Percentiles rank a stretch among this genome's conserved stretches.
phyloP scores from a whole-genome alignment of 2,797 vertebrate species.

The Tragopan temminckii region DNA sequence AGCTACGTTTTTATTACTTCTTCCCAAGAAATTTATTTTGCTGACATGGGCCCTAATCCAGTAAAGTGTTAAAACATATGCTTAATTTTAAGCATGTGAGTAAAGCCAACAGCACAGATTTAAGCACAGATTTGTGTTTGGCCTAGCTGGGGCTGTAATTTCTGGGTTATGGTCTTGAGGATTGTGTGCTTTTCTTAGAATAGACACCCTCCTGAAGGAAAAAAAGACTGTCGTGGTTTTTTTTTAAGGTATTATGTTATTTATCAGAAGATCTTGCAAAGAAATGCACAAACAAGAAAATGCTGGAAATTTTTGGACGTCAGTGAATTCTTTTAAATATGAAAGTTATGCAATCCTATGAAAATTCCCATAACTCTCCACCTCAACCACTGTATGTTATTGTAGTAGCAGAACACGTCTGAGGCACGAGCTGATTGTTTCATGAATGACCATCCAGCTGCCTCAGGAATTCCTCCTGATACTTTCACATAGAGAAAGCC shows the following conservation, averaged over 20 bases:
- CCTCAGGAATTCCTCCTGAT: not conserved
- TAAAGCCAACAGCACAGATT: constrained; percentile 42
- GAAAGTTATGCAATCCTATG: not conserved
- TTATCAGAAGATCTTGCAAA: not conserved
- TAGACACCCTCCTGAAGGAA: not conserved
- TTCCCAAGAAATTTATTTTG: constrained; percentile 72
- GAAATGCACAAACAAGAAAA: not conserved
- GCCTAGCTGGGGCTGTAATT: constrained; percentile 2
- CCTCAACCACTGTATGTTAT: not conserved
- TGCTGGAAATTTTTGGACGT: not conserved
- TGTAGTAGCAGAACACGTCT: not conserved
- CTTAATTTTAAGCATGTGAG: constrained; percentile 40
- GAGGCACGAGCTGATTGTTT: not conserved
- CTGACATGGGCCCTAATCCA: constrained; percentile 73
- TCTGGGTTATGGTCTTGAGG: not conserved
- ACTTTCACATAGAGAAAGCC: not conserved
- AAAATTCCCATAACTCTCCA: not conserved
- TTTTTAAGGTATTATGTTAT: not conserved
- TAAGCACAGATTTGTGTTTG: constrained; percentile 32
- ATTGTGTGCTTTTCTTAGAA: not conserved
- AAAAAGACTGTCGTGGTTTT: not conserved
- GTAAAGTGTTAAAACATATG: constrained; percentile 65
- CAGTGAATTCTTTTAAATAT: not conserved
- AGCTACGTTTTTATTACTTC: constrained; percentile 66
- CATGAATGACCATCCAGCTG: not conserved